Base-by-base conservation (phyloP, 2,888 invertebrate genomes). In the Cosmia trapezina region DNA sequence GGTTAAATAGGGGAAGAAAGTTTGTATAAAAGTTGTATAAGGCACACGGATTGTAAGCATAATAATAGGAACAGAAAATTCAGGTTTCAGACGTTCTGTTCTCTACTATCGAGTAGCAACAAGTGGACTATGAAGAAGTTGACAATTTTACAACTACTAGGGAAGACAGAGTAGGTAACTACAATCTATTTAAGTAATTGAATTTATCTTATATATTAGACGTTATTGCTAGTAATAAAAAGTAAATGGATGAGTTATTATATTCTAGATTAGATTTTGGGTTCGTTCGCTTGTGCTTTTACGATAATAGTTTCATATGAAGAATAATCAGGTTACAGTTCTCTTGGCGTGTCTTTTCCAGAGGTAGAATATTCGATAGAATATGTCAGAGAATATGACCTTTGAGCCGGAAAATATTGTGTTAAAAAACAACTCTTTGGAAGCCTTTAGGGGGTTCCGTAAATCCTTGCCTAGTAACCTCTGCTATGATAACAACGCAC, bases 201-300 rank as follows among this genome's bases (percentile, higher is more conserved):
- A 49, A 79, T 79, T 79, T 57, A 74, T 65, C 47, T 41, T 59
- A 28, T 60, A 22, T 66, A 71, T 77, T 37, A 78, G 56, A 66
- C 56, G n/a, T 72, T 78, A 66, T 72, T 78, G 33, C n/a, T 49
- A 59, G 64, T 78, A 73, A 78, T 73, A 79, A 73, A 73, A 61
- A 65, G 19, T 64, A 64, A 78, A 69, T 69, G 56, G 79, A 69
- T 62, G 43, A 69, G 79, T 69, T 73, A 78, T 78, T 73, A 73
- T 62, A 45, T 57, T 68, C 54, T 64, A 56, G 63, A 78, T 78
- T 78, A 56, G 72, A 56, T 78, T 60, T 49, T 54, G 66, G 61
- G 47, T 22, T 69, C 57, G 53, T 61, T 65, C 69, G 73, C 69
- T 54, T 54, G n/a, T 62, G 69, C 64, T 79, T 78, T 78, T 74